Base-by-base conservation (phyloP, 2,888 invertebrate genomes). In the Empis stercorea region DNA sequence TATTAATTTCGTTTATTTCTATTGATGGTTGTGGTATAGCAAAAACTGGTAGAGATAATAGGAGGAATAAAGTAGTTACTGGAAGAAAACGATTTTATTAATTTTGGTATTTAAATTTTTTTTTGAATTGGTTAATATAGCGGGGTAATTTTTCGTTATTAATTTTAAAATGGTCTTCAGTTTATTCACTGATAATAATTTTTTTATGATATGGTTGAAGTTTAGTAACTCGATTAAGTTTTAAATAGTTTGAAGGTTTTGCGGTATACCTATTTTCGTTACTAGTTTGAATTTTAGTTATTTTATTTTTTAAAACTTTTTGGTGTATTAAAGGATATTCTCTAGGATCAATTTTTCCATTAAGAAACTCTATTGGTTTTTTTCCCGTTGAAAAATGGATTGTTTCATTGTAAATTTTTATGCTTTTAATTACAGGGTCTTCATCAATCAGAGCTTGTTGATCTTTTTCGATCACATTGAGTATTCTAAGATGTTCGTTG, bases 121-220 rank as follows among this genome's bases (percentile, higher is more conserved):
- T 46, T 46, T 38, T 46, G 32, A 46, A 46, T 41, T 34, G 41
- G 27, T 34, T 46, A 10, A 38, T 34, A 30, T 46, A 46, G 7
- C 46, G 30, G 5, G 32, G 32, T 32, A 41, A 11, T 13, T 13
- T 41, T 46, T 46, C 46, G 3, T 46, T 46, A 27, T 46, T 46
- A 15, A 46, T 41, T 46, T 32, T 40, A 30, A 38, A 38, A 23
- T 46, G 34, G n/a, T 41, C 20, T 36, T 32, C 41, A 13, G 4
- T n/a, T 6, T 40, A 46, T 46, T 41, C 41, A 11, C 20, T 40
- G 14, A 41, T 41, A 32, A 37, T 30, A 10, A 46, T n/a, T 14
- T 41, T 40, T 27, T 46, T 46, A 16, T 46, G 46, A 16, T 46
- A 40, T 2, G 45, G 45, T 40, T 45, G 45, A 15, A 45, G 40